Percentiles rank a stretch among this genome's conserved stretches.
Conservation (phyloP, 2,888 invertebrate genomes). For the Synanthedon tipuliformis region DNA sequence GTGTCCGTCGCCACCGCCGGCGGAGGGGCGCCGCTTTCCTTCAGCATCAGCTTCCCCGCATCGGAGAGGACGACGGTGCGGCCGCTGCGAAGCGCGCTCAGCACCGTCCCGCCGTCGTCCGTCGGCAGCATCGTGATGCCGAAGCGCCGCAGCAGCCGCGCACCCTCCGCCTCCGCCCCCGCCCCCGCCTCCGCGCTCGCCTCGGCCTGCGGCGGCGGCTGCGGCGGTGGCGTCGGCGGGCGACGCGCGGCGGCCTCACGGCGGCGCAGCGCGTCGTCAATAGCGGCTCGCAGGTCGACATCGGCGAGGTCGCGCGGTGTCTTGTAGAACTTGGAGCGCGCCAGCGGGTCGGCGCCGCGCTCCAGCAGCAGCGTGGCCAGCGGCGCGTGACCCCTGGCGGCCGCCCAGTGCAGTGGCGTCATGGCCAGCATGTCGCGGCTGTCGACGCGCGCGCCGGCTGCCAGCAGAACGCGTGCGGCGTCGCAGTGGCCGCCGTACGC, state of each 20-base stretch:
- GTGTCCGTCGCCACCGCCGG: constrained; percentile 21
- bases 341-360: constrained; percentile 78
- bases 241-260: constrained; percentile 14
- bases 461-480: constrained; percentile 79
- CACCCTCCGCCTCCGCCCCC: constrained; percentile 27
- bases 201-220: constrained; percentile 3
- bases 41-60: constrained; percentile 81
- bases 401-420: constrained; percentile 97
- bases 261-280: constrained; percentile 21
- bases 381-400: constrained; percentile 78
- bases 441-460: constrained; percentile 36
- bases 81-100: constrained; percentile 86
- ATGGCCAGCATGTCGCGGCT: constrained; percentile 52
- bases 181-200: constrained; percentile 2
- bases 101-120: constrained; percentile 78
- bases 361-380: constrained; percentile 75
- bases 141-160: constrained; percentile 83
- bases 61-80: constrained; percentile 87
- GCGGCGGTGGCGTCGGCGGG: background rate
- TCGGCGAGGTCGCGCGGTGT: constrained; percentile 31
- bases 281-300: constrained; percentile 16
- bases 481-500: constrained; percentile 84
- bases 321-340: constrained; percentile 41
- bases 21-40: constrained; percentile 51
- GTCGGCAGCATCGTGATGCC: constrained; percentile 88